These are phyloP conservation scores for Bimastos eiseni DNA, from an alignment of 2,888 invertebrate genomes.

Conservation along the genomic window DNA sequence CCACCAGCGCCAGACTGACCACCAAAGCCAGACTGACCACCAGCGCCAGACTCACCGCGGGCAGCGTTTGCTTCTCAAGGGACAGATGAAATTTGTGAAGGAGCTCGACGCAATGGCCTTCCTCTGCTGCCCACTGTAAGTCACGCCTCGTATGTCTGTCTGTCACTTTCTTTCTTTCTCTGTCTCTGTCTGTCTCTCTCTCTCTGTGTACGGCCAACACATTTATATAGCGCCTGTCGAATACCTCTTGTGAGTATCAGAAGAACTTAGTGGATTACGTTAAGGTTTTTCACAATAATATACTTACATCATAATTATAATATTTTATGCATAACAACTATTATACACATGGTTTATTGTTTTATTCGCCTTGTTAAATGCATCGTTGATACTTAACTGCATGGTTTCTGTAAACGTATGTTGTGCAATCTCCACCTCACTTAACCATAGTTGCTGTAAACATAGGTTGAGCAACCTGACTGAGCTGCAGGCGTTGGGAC, in stretches of 20 bases:
- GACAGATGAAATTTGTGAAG: constrained; percentile 80
- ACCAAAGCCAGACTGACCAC: neutral
- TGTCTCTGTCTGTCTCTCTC: too few relatives aligned
- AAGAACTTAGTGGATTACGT: too few relatives aligned
- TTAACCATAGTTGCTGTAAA: neutral
- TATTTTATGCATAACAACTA: too few relatives aligned
- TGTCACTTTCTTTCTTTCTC: too few relatives aligned
- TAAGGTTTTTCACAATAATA: too few relatives aligned
- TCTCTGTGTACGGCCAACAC: too few relatives aligned
- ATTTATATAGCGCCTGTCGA: too few relatives aligned
- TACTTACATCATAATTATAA: too few relatives aligned
- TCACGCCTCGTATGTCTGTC: constrained; percentile 45
- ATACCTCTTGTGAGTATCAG: too few relatives aligned
- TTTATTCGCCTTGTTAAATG: too few relatives aligned
- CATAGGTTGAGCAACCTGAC: constrained; percentile 75
- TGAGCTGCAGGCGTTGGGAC: constrained; percentile 77
- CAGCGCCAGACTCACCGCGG: neutral
- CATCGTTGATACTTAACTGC: too few relatives aligned
- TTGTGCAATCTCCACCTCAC: constrained; percentile 84
- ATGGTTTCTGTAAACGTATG: constrained; percentile 26
- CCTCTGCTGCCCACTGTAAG: constrained; percentile 84
- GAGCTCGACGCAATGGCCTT: constrained; percentile 82
- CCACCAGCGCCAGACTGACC: neutral
- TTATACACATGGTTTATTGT: too few relatives aligned
- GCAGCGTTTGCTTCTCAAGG: constrained; percentile 68